Evolutionary conservation across 2,888 invertebrate species (phyloP).

Genomic region (Creontiades dilutus): DNA sequence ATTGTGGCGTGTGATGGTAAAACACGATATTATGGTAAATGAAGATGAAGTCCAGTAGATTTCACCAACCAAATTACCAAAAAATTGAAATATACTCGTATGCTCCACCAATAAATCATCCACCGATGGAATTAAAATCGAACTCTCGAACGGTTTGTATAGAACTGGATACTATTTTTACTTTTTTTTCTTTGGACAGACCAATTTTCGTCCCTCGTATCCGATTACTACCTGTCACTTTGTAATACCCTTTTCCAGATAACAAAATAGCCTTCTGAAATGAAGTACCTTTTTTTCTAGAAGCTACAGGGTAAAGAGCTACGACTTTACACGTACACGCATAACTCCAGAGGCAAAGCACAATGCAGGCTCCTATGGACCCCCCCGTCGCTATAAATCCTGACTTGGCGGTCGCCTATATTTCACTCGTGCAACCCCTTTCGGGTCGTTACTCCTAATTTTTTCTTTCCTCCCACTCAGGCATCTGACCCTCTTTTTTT

Average conservation of each 20-base stretch:
- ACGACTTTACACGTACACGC: constrained; percentile 44
- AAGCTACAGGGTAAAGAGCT: background rate
- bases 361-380: constrained; percentile 20
- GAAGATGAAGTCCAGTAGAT: too few relatives aligned
- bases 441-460: constrained; percentile 62
- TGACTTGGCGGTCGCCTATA: constrained; percentile 36
- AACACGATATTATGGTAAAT: too few relatives aligned
- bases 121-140: too few relatives aligned
- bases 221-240: background rate
- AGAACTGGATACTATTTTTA: too few relatives aligned
- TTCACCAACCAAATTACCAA: too few relatives aligned
- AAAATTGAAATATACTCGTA: too few relatives aligned
- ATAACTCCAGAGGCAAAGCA: constrained; percentile 17
- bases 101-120: too few relatives aligned
- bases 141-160: too few relatives aligned
- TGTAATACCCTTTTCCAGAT: background rate
- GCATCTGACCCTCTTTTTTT: constrained; percentile 29
- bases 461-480: background rate
- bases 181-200: too few relatives aligned
- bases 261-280: background rate
- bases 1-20: too few relatives aligned
- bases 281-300: constrained; percentile 21
- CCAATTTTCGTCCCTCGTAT: background rate
- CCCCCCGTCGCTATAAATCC: constrained; percentile 44
- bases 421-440: constrained; percentile 56